Base-by-base conservation (phyloP, 2,797 vertebrate genomes). In the Aplochiton taeniatus region DNA sequence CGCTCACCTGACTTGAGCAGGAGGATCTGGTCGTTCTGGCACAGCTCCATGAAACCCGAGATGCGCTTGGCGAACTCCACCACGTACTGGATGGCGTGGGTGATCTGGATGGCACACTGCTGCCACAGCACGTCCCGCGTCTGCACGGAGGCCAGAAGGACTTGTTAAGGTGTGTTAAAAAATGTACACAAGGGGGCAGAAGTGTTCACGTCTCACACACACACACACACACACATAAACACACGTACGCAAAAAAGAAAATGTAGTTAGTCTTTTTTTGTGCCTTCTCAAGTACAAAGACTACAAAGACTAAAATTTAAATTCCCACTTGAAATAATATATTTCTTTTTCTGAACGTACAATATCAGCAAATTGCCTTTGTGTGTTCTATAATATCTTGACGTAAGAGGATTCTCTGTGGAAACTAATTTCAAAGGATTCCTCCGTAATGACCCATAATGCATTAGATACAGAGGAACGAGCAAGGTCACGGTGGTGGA, bases 1-100 rank as follows among this genome's bases (percentile, higher is more conserved):
- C 10, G 52, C 93, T 89, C 79, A 99, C 98, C 97, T 94, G 98
- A 98, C 88, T 99, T 99, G 73, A 99, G 95, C 72, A 99, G 94
- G 9, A 99, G 94, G 85, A 99, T 99, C 87, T 99, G 98, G 90
- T 99, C 98, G n/a, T 99, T 99, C 89, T 99, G 98, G 91, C 98
- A 99, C 81, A 99, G 94, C 74, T 99, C 98, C 98, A 99, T 99
- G 92, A 99, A 99, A 77, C 98, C 98, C 63, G 95, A 96, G 90
- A 99, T 99, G 82, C 96, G 94, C 91, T 99, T 99, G 54, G 98
- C 98, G 61, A 99, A 99, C 91, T 99, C 98, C 62, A 99, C 98
- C 81, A 99, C 98, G 0, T 99, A 99, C 87, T 99, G 98, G 88
- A 99, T 99, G 54, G 98, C 96, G 6, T 99, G 96, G 45, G 98